Conservation (phyloP, 2,113 vertebrate species). For the Diadophis punctatus region DNA sequence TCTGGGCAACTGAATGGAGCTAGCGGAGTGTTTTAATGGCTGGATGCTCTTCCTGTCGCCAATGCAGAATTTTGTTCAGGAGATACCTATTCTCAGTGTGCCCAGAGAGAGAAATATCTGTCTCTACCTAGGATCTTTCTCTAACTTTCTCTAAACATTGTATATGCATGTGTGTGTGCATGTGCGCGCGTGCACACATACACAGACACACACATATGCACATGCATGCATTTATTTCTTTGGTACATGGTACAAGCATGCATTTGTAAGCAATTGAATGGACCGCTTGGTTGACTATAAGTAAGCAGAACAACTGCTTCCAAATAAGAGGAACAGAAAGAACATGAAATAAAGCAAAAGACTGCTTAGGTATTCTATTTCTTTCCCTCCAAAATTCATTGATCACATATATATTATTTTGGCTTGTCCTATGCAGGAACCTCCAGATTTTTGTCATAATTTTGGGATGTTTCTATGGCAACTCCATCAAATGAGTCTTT, state of each 20-base stretch:
- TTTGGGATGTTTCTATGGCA: not conserved
- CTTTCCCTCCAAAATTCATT: not conserved
- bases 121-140: too few species aligned
- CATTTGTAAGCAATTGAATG: not conserved
- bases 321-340: not conserved
- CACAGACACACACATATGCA: too few species aligned
- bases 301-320: not conserved
- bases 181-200: too few species aligned
- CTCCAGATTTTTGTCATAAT: not conserved
- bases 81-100: too few species aligned
- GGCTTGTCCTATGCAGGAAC: not conserved
- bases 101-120: too few species aligned
- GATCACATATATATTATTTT: not conserved
- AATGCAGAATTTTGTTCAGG: too few species aligned
- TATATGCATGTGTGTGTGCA: too few species aligned
- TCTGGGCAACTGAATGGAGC: too few species aligned
- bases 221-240: not conserved
- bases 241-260: not conserved
- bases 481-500: not conserved
- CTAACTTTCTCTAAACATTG: too few species aligned
- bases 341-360: not conserved
- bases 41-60: too few species aligned
- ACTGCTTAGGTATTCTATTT: not conserved
- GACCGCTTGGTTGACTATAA: not conserved
- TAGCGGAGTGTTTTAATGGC: too few species aligned